Evolutionary conservation across 2,797 vertebrate species (phyloP).

Genomic region (Sebastiscus tertius): DNA sequence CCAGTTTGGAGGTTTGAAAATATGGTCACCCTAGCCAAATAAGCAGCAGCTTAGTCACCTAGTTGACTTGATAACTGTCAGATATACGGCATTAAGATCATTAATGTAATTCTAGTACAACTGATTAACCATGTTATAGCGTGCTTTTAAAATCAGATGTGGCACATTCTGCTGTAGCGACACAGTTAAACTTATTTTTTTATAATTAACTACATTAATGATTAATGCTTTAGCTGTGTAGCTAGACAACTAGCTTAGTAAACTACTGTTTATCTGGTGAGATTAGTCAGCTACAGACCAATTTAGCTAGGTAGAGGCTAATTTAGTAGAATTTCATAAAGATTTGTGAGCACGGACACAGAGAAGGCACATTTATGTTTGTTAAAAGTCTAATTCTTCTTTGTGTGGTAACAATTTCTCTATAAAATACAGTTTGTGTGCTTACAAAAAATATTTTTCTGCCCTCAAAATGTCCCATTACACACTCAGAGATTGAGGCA

Average conservation of each 20-base stretch:
- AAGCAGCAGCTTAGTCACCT: background rate
- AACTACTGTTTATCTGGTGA: background rate
- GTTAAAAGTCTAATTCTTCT: background rate
- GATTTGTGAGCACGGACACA: background rate
- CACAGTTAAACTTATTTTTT: background rate
- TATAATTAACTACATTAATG: background rate
- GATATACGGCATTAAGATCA: background rate
- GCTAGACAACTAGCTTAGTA: background rate
- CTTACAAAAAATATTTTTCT: background rate
- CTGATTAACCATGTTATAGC: background rate
- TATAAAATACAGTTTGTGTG: background rate
- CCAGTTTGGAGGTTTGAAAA: too few relatives aligned
- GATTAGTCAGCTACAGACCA: background rate
- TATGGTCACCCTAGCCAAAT: background rate
- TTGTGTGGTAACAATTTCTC: background rate
- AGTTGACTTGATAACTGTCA: background rate
- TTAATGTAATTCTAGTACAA: background rate
- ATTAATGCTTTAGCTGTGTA: background rate
- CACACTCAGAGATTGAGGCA: background rate
- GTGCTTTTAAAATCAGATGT: background rate
- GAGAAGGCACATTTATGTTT: background rate
- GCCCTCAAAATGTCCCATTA: background rate
- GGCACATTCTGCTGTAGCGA: background rate
- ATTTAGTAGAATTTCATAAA: background rate
- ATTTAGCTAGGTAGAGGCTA: background rate